A percentile compares a stretch with the other conserved stretches of the same genome.
These are phyloP conservation scores for Diacarnus erythraeanus DNA, from an alignment of 37 sponge, comb jelly and placozoan species.

Conservation along the genomic window DNA sequence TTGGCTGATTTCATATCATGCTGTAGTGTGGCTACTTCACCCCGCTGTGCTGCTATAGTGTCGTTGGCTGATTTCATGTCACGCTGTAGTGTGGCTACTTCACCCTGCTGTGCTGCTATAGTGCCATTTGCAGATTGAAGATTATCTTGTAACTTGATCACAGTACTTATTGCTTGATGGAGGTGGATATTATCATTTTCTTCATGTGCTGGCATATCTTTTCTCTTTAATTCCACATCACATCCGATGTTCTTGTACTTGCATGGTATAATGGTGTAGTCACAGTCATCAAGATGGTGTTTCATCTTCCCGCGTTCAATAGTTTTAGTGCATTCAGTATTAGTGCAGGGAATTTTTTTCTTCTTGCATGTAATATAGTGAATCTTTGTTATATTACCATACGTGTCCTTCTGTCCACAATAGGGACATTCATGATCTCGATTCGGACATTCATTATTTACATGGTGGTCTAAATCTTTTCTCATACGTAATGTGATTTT, in stretches of 20 bases:
- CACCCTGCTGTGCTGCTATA: too few species aligned
- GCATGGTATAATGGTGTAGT: slow-evolving; percentile 8
- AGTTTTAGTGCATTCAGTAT: background rate
- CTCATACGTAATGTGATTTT: background rate
- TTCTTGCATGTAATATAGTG: slow-evolving; percentile 17
- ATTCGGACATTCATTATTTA: slow-evolving; percentile 4
- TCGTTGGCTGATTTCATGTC: too few species aligned
- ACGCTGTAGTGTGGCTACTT: too few species aligned
- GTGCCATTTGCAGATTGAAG: background rate
- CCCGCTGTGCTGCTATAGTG: too few species aligned
- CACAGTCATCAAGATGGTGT: slow-evolving; percentile 1
- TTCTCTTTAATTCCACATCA: background rate
- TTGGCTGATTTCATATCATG: too few species aligned
- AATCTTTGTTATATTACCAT: slow-evolving; percentile 11
- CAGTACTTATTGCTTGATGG: background rate
- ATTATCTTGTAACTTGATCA: background rate
- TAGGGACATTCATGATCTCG: slow-evolving; percentile 26
- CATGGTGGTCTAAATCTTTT: slow-evolving; percentile 13
- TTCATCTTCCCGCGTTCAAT: background rate
- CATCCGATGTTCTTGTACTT: slow-evolving; percentile 35
- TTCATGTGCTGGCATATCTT: slow-evolving; percentile 21
- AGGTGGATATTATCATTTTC: background rate
- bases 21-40: too few species aligned
- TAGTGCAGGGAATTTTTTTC: slow-evolving; percentile 21
- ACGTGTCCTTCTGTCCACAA: slow-evolving; percentile 14